Evolutionary conservation across 2,888 invertebrate genomes (phyloP).

Genomic region (Cryptus armator): DNA sequence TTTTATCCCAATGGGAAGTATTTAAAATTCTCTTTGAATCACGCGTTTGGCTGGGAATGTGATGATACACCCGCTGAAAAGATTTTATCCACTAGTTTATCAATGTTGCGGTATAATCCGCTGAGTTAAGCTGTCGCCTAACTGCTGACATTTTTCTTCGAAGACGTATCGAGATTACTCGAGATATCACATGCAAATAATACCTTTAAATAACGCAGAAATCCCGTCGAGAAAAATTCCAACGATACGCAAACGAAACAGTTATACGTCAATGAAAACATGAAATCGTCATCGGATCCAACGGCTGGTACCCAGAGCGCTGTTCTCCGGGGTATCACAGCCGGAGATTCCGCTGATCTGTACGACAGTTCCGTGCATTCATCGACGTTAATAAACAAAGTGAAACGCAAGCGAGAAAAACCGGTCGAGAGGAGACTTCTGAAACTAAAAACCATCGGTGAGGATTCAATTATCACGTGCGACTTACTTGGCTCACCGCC

Average conservation of each 20-base stretch:
- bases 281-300: constrained; percentile 72
- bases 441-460: constrained; percentile 78
- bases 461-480: constrained; percentile 38
- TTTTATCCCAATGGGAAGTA: no score
- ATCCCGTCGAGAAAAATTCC: constrained; percentile 68
- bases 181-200: background rate
- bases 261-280: constrained; percentile 71
- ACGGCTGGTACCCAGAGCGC: constrained; percentile 61
- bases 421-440: constrained; percentile 71
- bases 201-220: constrained; percentile 61
- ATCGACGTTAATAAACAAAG: constrained; percentile 60
- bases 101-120: no score
- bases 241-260: constrained; percentile 72
- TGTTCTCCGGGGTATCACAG: constrained; percentile 42
- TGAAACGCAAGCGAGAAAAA: constrained; percentile 65
- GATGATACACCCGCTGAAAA: no score
- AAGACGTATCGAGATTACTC: background rate
- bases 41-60: no score
- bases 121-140: no score
- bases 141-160: background rate
- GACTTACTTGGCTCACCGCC: background rate
- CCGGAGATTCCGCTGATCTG: constrained; percentile 55
- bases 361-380: constrained; percentile 66
- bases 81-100: no score
- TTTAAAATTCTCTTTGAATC: no score